Base-by-base conservation (phyloP, 2,797 vertebrate species). In the Gouania willdenowi region DNA sequence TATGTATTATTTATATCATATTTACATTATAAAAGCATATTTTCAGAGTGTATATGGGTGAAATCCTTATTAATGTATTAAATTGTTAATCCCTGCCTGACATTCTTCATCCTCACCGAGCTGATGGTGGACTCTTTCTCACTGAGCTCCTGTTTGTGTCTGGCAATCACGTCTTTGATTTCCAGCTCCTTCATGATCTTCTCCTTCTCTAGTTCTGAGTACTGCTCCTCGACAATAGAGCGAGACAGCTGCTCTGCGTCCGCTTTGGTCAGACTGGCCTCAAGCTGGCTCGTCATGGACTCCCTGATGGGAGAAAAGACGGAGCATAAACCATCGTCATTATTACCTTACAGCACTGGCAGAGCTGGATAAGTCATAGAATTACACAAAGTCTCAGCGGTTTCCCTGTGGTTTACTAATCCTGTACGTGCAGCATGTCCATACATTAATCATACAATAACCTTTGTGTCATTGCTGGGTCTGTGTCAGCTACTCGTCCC, bases 131-230 rank as follows among this genome's bases (percentile, higher is more conserved):
- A 88, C 71, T 98, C 94, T 75, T 97, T 98, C 66, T 98, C 95
- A 0, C 79, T 37, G 27, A 98, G 92, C 19, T 98, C 95, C 82
- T 94, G 95, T 21, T 87, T 92, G 69, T 98, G 93, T 56, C 92
- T 87, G 0, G 91, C 93, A 85, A 93, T 92, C 94, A 98, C 94
- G 81, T 99, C 95, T 60, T 95, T 95, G 57, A 98, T 93, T 84
- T 99, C 94, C 59, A 98, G 84, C 65, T 98, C 95, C 70, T 96
- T 99, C 92, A 99, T 97, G 65, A 98, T 98, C 82, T 98, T 98
- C 78, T 98, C 97, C 80, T 97, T 97, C 83, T 98, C 93, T 84
- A 98, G 82, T 46, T 93, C 90, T 0, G 94, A 97, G 70, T 92
- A 98, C 46, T 97, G 97, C 22, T 98, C 94, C 75, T 99, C 97